Evolutionary conservation across 2,797 vertebrate genomes (phyloP), one percentile per base, ranked within the genome.

Genomic region (Cottoperca gobio): DNA sequence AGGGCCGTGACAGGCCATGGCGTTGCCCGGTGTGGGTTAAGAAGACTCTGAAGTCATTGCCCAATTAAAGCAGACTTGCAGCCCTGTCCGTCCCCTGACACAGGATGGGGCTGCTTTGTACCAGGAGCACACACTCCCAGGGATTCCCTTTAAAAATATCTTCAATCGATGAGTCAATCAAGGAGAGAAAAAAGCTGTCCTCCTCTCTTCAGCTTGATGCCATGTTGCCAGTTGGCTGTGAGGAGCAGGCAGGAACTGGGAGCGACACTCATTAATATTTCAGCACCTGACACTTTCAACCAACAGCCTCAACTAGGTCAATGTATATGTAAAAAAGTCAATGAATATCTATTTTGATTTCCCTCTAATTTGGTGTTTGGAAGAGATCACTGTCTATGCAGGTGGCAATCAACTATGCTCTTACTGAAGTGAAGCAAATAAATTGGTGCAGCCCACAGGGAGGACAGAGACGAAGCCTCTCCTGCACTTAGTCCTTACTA

Each of bases 81-180:
- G 86, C 87, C 93, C 91, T 88, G 90, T 91, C 88, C 63, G 78
- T 93, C 94, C 93, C 93, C 86, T 87, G 89, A 93, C 91, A 88
- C 87, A 79, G 94, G 92, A 93, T 88, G 84, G 84, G 88, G 84
- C 88, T 84, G 90, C 95, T 95, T 95, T 95, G 92, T 94, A 95
- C 92, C 90, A 76, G 89, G 91, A 94, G 91, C 90, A 88, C 88
- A 92, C 93, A 93, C 95, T 95, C 95, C 91, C 89, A 91, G 95
- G 95, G 95, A 95, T 93, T 94, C 93, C 91, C 93, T 95, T 96
- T 95, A 95, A 96, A 96, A 95, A 96, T 95, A 96, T 96, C 95
- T 95, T 95, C 95, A 96, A 95, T 95, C 95, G 88, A 95, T 95
- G 91, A 95, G 95, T 95, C 94, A 95, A 95, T 95, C 94, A 95